A percentile compares a stretch with the other conserved stretches of the same genome.
Evolutionary conservation across 2,113 vertebrate species (phyloP).

Genomic region (Eira barbara): DNA sequence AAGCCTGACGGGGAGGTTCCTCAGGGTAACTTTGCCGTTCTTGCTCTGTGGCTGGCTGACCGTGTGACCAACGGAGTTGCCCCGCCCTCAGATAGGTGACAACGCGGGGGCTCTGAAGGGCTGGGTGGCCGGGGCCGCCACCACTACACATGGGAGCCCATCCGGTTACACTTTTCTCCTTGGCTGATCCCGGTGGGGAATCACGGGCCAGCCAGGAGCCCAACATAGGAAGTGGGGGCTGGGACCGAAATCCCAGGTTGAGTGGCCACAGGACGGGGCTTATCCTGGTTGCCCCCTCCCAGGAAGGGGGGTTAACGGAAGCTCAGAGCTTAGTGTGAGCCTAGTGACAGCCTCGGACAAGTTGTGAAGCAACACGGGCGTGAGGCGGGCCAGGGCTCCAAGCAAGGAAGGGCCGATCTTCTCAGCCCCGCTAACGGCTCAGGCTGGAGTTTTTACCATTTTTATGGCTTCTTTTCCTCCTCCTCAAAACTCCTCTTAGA

Average conservation of each 20-base stretch:
- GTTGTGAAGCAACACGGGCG: fast-evolving
- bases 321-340: neutral
- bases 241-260: neutral
- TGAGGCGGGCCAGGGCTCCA: fast-evolving
- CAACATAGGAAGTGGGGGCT: fast-evolving
- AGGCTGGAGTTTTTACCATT: neutral
- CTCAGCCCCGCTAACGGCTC: fast-evolving
- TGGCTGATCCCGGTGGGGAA: neutral
- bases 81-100: neutral
- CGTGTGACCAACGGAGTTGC: neutral
- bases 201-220: neutral
- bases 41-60: neutral
- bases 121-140: fast-evolving
- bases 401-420: neutral
- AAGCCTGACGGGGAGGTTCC: neutral
- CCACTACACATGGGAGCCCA: neutral
- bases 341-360: neutral
- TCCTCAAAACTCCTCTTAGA: neutral
- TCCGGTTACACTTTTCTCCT: neutral
- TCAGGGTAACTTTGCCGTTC: fast-evolving
- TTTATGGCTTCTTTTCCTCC: neutral
- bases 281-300: neutral
- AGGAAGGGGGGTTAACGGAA: fast-evolving
- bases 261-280: neutral
- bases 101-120: fast-evolving